Conservation (phyloP, 30 jellyfish, hydroid and myxozoan species). For the Hydra vulgaris region DNA sequence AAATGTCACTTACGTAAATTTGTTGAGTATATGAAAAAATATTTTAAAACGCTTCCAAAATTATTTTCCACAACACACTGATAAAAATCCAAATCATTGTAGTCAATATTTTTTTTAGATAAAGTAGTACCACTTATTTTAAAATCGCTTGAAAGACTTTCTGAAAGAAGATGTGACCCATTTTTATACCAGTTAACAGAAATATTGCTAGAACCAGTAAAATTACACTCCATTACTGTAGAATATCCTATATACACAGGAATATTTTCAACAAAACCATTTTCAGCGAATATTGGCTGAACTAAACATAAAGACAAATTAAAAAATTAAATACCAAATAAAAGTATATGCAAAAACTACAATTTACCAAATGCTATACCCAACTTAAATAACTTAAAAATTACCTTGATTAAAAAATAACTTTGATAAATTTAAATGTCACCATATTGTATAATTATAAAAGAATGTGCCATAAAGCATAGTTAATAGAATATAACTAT, state of each 20-base stretch:
- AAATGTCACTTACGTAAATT: background rate
- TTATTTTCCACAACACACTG: background rate
- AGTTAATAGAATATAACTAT: too few species aligned
- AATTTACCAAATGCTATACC: too few species aligned
- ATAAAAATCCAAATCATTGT: conserved; percentile 1
- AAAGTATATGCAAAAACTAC: too few species aligned
- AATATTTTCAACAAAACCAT: background rate
- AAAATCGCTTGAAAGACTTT: background rate
- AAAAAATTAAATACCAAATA: too few species aligned
- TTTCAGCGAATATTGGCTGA: background rate
- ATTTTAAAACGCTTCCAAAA: background rate
- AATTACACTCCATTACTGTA: background rate
- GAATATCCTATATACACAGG: conserved; percentile 9
- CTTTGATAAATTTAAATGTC: too few species aligned
- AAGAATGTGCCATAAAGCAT: too few species aligned
- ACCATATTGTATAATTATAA: too few species aligned
- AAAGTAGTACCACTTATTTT: background rate
- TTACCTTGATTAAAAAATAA: too few species aligned
- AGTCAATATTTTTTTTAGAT: background rate
- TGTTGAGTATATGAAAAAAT: background rate
- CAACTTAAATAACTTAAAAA: too few species aligned
- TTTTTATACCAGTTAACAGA: background rate
- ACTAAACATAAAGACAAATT: background rate
- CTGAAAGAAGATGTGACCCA: background rate
- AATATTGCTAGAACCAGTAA: background rate